These are phyloP conservation scores for Vireo altiloquus DNA, from an alignment of 2,113 vertebrate species.

Conservation along the genomic window DNA sequence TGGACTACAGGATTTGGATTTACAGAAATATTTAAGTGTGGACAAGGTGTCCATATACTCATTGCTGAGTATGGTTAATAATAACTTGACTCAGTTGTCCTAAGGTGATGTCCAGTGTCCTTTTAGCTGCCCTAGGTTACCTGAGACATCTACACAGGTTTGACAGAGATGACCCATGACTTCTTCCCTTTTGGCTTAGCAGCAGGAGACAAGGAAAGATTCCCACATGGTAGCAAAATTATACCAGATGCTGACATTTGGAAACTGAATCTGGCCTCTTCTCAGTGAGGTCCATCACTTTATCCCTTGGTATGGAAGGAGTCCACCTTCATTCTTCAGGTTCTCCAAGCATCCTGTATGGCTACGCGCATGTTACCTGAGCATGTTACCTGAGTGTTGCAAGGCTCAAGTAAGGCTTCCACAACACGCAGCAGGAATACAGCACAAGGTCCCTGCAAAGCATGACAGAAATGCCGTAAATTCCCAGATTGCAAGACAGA, in stretches of 20 bases:
- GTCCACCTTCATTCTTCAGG: neutral
- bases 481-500: neutral
- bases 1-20: neutral
- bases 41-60: neutral
- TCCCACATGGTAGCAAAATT: neutral
- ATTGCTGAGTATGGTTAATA: neutral
- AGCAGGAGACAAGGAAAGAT: neutral
- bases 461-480: neutral
- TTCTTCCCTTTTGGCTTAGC: neutral
- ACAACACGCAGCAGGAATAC: neutral
- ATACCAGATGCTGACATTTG: neutral
- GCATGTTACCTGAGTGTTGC: neutral
- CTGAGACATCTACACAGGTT: neutral
- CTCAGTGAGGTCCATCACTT: neutral
- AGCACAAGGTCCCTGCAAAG: neutral
- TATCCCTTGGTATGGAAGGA: neutral
- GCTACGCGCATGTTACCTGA: neutral
- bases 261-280: neutral
- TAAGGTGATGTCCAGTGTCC: neutral
- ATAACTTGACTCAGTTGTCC: neutral
- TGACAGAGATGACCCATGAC: neutral
- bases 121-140: neutral
- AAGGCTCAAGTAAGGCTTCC: neutral
- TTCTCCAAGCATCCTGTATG: neutral
- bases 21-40: neutral